These are phyloP conservation scores for Hymenopus coronatus DNA, from an alignment of 2,888 invertebrate species.

Conservation along the genomic window DNA sequence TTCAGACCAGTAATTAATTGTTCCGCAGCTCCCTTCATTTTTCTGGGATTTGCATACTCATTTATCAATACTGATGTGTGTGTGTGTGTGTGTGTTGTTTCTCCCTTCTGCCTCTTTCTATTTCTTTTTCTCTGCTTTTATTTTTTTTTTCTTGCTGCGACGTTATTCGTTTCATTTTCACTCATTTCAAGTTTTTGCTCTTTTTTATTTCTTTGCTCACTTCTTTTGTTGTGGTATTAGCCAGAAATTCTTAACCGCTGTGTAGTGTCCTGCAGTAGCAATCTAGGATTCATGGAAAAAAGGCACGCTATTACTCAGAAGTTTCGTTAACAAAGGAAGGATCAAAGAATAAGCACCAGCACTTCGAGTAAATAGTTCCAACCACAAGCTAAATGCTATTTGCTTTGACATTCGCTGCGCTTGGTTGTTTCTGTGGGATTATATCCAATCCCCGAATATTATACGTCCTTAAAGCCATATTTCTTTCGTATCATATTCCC, in stretches of 20 bases:
- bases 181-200: not conserved
- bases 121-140: not conserved
- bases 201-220: not conserved
- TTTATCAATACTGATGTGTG: constrained; percentile 24
- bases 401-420: not conserved
- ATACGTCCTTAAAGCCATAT: not conserved
- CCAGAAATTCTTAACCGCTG: not conserved
- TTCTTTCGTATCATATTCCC: not conserved
- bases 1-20: constrained; percentile 31
- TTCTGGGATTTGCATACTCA: constrained; percentile 28
- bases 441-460: not conserved
- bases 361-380: not conserved
- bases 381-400: not conserved
- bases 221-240: not conserved
- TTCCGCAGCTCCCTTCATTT: constrained; percentile 23
- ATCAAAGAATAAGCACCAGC: not conserved
- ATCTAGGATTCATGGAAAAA: not conserved
- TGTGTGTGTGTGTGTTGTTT: not conserved
- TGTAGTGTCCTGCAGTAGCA: not conserved
- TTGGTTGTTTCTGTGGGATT: not conserved
- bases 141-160: not conserved
- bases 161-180: not conserved
- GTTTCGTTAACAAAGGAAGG: not conserved
- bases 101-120: not conserved
- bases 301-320: not conserved